A percentile compares a stretch with the other conserved stretches of the same genome.
phyloP scores from a whole-genome alignment of 30 jellyfish, hydroid and myxozoan species.

The Clytia hemisphaerica region DNA sequence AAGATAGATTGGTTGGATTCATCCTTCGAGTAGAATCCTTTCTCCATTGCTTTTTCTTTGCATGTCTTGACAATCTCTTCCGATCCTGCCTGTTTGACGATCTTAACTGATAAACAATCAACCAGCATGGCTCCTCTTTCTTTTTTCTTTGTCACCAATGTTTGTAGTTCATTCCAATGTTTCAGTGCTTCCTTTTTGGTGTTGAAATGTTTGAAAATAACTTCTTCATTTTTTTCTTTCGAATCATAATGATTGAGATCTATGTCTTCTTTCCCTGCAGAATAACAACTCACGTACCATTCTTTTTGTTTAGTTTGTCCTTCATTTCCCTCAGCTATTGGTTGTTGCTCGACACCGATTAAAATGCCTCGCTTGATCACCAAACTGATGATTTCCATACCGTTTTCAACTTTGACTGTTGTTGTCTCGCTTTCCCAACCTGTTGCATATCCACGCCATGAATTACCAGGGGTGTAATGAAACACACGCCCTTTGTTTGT shows the following conservation, averaged over 20 bases:
- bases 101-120: not conserved
- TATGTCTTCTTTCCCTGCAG: not conserved
- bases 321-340: not conserved
- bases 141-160: not conserved
- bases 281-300: not conserved
- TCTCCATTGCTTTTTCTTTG: not conserved
- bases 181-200: not conserved
- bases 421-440: not conserved
- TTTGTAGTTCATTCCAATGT: not conserved
- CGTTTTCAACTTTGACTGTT: not conserved
- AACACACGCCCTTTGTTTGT: not conserved
- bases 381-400: not conserved
- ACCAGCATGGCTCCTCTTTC: not conserved
- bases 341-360: not conserved
- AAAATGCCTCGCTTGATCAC: not conserved
- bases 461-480: not conserved
- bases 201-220: not conserved
- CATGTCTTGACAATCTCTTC: not conserved
- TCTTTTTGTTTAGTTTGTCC: not conserved
- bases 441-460: conserved; percentile 2
- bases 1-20: not conserved
- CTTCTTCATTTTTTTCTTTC: not conserved
- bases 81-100: not conserved
- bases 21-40: not conserved
- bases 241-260: not conserved